Base-by-base conservation (phyloP, 2,113 vertebrate species). In the Fulica atra region DNA sequence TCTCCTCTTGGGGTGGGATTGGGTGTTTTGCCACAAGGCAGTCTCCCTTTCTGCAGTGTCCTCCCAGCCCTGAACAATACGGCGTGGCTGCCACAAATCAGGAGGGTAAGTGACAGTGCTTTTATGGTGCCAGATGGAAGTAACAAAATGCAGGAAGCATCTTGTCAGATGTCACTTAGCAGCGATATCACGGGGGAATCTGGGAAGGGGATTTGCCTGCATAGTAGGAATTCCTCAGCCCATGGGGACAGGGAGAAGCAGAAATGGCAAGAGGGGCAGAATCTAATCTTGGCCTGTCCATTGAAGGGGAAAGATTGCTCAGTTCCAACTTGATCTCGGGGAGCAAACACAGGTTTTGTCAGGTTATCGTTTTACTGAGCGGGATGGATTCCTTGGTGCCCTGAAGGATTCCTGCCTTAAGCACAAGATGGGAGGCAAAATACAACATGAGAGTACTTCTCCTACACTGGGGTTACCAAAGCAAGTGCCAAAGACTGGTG, bases 101-200 rank as follows among this genome's bases (percentile, higher is more conserved):
- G 93, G 13, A 50, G 76, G 72, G 74, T 92, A 95, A 96, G 95
- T 95, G 95, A 96, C 95, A 93, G 94, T 18, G 93, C 84, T 88
- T 95, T 84, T 63, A 66, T n/a, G 68, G 95, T 87, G 95, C 92
- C 93, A 95, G 72, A 94, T 95, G 93, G 96, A 96, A 95, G 95
- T 93, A 79, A 93, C 95, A 95, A 96, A 94, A 95, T 86, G 95
- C 95, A 92, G 95, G 93, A 95, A 97, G 96, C 94, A 83, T 96
- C 89, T 65, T 84, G 93, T 95, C 94, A 92, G 94, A 96, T 96
- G 93, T 97, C 96, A 97, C 95, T 97, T 97, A 97, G 95, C 95
- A 94, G 82, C 2, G 14, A 80, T 35, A 81, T 88, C 92, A 64
- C 16, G 5, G 51, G 87, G 92, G 88, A 92, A 96, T 95, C 92